Base-by-base conservation (phyloP, 2,797 vertebrate species). In the Glyptemys insculpta region DNA sequence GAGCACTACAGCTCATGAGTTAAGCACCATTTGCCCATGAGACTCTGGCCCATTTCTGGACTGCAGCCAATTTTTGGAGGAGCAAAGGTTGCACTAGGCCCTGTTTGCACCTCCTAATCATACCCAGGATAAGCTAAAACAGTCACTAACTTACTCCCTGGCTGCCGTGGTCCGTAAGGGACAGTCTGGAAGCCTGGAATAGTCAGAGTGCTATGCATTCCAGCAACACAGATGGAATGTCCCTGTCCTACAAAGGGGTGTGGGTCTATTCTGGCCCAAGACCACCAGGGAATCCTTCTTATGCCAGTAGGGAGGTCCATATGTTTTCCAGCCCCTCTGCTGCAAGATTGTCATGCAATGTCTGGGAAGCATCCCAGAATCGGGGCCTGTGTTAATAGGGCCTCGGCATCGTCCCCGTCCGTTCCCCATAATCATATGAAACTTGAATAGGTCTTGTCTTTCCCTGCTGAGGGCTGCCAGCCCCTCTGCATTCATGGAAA, bases 1-100 rank as follows among this genome's bases (percentile, higher is more conserved):
- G 1, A 0, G 4, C 8, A 1, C 57, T 6, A 2, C 4, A 4
- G n/a, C 29, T 72, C 2, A 72, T 15, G 49, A 0, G 79, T 18
- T 29, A 31, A 68, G 62, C 34, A 68, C 34, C 2, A 9, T 65
- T n/a, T n/a, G 62, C n/a, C n/a, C 19, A 21, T 41, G 65, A 72
- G 19, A 72, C 65, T 41, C n/a, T 41, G 65, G 41, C 1, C 23
- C 7, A 2, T 49, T 9, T 0, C n/a, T 0, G 0, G 2, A 47
- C 90, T 18, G 44, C 49, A 27, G 47, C n/a, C 81, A 3, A 0
- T 25, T 11, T 47, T 49, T 78, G 21, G 41, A 49, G 25, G 74
- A 16, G 21, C 74, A 29, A 78, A 78, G 19, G 7, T 2, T 31
- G 62, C 10, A 62, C 18, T 52, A 16, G 0, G 49, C 8, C 68